Evolutionary conservation across 2,113 vertebrate genomes (phyloP).

Genomic region (Dipodomys spectabilis): DNA sequence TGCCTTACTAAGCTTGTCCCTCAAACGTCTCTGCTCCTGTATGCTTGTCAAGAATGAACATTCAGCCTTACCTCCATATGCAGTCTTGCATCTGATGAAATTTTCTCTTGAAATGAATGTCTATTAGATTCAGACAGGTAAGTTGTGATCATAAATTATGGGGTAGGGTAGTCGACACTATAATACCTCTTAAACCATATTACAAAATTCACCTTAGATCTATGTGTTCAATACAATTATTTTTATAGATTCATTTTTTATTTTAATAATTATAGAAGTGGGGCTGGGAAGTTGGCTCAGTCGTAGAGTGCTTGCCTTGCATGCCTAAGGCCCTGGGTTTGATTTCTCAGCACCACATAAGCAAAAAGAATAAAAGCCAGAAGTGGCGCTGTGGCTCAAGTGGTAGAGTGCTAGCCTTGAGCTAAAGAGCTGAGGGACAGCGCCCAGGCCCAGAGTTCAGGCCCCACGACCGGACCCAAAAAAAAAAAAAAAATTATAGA

Average conservation of each 20-base stretch:
- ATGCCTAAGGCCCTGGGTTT: too few species aligned
- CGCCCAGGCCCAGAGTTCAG: too few species aligned
- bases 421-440: too few species aligned
- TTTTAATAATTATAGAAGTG: neutral
- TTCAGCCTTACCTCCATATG: neutral
- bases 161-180: neutral
- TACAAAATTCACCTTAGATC: neutral
- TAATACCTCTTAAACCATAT: neutral
- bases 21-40: neutral
- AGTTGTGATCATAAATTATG: neutral
- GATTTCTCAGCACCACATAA: too few species aligned
- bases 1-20: neutral
- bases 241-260: neutral
- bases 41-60: neutral
- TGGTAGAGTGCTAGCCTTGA: too few species aligned
- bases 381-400: too few species aligned
- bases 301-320: too few species aligned
- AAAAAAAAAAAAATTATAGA: too few species aligned
- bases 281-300: too few species aligned
- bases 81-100: neutral
- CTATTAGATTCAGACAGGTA: neutral
- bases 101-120: neutral
- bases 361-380: too few species aligned
- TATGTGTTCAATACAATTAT: neutral
- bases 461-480: too few species aligned